A percentile compares a stretch with the other conserved stretches of the same genome.
phyloP scores from a whole-genome alignment of 2,797 vertebrate species.

The Morus bassanus region DNA sequence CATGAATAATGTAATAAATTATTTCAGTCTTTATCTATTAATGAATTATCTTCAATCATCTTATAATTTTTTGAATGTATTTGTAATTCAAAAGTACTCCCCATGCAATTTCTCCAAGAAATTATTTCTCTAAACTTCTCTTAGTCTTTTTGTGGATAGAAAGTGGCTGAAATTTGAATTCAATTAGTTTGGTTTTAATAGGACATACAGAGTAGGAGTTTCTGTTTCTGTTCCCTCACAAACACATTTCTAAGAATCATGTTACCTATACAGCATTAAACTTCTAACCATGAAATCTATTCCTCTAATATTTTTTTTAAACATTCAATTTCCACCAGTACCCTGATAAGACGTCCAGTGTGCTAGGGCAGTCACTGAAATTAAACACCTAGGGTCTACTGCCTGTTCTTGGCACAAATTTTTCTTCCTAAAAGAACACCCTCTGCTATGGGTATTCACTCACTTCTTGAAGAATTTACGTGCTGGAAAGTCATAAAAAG shows the following conservation, averaged over 20 bases:
- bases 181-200: slow-evolving; percentile 22
- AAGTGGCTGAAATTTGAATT: slow-evolving; percentile 31
- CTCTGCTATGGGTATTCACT: not conserved
- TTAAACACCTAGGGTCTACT: not conserved
- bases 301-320: not conserved
- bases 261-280: not conserved
- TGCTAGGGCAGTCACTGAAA: not conserved
- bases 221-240: not conserved
- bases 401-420: not conserved
- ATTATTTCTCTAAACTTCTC: slow-evolving; percentile 50
- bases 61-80: slow-evolving; percentile 58
- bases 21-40: slow-evolving; percentile 64
- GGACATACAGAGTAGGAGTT: not conserved
- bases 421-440: not conserved
- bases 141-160: not conserved
- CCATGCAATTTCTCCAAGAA: slow-evolving; percentile 52
- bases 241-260: not conserved
- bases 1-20: slow-evolving; percentile 65
- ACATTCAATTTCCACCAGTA: not conserved
- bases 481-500: not conserved
- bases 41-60: slow-evolving; percentile 66
- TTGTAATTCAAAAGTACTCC: slow-evolving; percentile 63
- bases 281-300: not conserved
- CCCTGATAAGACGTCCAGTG: not conserved
- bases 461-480: not conserved